These are phyloP conservation scores for Grammomys dolichurus DNA, from an alignment of 2,113 vertebrate species.

Conservation along the genomic window DNA sequence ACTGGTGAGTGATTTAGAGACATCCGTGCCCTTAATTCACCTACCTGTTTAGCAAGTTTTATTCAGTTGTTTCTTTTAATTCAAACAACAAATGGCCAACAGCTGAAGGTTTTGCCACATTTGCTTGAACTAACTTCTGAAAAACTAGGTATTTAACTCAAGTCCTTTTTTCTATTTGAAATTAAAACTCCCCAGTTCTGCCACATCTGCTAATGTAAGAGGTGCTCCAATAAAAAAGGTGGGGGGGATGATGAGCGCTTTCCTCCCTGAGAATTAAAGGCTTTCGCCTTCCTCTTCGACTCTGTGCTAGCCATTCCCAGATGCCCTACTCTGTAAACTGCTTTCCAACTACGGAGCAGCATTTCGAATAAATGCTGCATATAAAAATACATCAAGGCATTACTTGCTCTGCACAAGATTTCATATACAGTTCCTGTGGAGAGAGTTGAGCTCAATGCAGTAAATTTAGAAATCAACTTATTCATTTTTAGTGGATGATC, in stretches of 20 bases:
- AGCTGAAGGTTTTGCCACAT: neutral
- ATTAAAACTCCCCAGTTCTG: neutral
- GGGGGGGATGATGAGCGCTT: neutral
- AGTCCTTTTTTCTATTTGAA: neutral
- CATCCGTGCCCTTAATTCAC: constrained; percentile 29
- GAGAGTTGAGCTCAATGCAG: neutral
- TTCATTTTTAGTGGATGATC: constrained; percentile 18
- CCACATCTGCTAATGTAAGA: neutral
- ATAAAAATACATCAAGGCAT: constrained; percentile 40
- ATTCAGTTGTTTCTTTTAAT: neutral
- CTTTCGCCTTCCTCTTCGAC: neutral
- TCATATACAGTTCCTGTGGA: constrained; percentile 9
- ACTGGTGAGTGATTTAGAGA: neutral
- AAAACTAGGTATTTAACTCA: neutral
- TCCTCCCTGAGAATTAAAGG: neutral
- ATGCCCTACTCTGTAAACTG: neutral
- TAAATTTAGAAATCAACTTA: neutral
- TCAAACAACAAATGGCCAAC: neutral
- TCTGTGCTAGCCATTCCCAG: neutral
- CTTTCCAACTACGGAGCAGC: neutral
- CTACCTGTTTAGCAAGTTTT: constrained; percentile 8
- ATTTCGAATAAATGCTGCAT: neutral
- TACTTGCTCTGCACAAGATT: neutral
- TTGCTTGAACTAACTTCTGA: neutral
- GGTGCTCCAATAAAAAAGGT: neutral